These are phyloP conservation scores for Parelbella ahira DNA, from an alignment of 2,888 invertebrate genomes.

Conservation along the genomic window DNA sequence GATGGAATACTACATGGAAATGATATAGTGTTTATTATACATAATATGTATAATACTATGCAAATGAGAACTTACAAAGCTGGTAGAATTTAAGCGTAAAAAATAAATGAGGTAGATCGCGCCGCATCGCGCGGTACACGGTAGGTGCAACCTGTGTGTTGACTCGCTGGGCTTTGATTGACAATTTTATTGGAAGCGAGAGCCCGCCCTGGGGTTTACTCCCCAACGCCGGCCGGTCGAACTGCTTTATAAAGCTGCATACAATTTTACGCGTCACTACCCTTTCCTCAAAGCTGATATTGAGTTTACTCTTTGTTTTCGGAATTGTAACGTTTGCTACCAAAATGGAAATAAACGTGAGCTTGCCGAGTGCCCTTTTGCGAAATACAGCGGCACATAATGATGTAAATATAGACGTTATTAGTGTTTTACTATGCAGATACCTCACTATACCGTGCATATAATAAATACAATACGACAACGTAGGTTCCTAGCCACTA, in stretches of 20 bases:
- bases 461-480: no score
- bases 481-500: no score
- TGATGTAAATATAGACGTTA: no score
- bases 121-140: slow-evolving; percentile 11
- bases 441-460: no score
- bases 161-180: slow-evolving; percentile 28
- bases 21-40: no score
- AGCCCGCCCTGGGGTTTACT: slow-evolving; percentile 19
- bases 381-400: no score
- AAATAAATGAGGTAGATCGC: no score
- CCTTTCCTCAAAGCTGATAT: slow-evolving; percentile 25
- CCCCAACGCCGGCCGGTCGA: slow-evolving; percentile 17
- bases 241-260: slow-evolving; percentile 24
- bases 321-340: slow-evolving; percentile 7
- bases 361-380: not conserved
- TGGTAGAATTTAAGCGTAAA: no score
- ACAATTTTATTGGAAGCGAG: slow-evolving; percentile 30
- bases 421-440: no score
- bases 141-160: slow-evolving; percentile 23
- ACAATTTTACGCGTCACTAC: slow-evolving; percentile 24
- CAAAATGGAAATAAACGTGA: not conserved
- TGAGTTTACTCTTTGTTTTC: slow-evolving; percentile 24
- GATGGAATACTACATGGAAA: no score
- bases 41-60: no score
- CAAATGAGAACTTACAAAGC: no score